Evolutionary conservation across 30 jellyfish, hydroid and myxozoan genomes (phyloP).

Genomic region (Pseudorhiza aurosa): DNA sequence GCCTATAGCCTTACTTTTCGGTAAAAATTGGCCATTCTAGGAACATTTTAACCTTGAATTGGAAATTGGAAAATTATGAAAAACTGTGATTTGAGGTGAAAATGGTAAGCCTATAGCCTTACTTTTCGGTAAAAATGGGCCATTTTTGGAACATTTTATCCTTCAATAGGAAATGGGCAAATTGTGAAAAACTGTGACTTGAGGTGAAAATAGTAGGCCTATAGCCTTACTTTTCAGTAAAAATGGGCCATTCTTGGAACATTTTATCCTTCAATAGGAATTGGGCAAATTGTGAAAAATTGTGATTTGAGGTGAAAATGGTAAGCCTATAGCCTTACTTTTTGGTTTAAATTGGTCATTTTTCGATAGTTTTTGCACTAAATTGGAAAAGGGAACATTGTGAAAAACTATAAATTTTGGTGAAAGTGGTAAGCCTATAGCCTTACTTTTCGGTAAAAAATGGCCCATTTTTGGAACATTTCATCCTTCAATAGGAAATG

Average conservation of each 20-base stretch:
- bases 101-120: constrained; percentile 14
- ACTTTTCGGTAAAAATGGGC: background rate
- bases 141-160: too few relatives aligned
- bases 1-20: background rate
- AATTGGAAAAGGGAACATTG: too few relatives aligned
- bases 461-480: background rate
- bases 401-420: background rate
- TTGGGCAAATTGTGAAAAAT: background rate
- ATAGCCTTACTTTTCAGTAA: background rate
- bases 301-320: background rate
- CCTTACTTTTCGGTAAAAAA: background rate
- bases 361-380: too few relatives aligned
- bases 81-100: background rate
- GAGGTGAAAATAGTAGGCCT: background rate
- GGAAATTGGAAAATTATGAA: background rate
- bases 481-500: too few relatives aligned
- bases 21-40: background rate
- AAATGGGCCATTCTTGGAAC: background rate
- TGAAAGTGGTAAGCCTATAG: background rate
- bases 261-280: too few relatives aligned
- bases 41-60: too few relatives aligned
- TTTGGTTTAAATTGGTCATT: background rate
- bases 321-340: constrained; percentile 2
- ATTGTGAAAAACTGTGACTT: too few relatives aligned
- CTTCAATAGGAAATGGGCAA: too few relatives aligned